A percentile compares a stretch with the other conserved stretches of the same genome.
Evolutionary conservation across 2,888 invertebrate genomes (phyloP).

Genomic region (Pachliopta kotzebuea): DNA sequence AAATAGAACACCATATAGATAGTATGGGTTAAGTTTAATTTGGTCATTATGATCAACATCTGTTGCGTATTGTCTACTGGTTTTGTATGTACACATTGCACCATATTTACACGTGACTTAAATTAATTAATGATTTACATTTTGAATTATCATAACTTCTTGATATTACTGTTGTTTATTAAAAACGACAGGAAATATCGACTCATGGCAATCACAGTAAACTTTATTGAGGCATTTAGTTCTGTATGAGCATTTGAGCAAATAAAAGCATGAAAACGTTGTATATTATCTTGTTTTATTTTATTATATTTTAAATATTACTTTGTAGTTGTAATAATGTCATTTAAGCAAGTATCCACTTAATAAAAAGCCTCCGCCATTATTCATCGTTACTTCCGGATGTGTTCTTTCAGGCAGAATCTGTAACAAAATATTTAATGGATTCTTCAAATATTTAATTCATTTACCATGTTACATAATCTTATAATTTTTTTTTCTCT

Average conservation of each 20-base stretch:
- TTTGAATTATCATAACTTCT: not conserved
- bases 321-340: slow-evolving; percentile 15
- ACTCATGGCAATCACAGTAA: slow-evolving; percentile 8
- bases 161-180: not conserved
- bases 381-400: slow-evolving; percentile 95
- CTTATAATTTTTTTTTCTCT: too few species aligned
- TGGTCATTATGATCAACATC: too few species aligned
- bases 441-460: not conserved
- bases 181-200: not conserved
- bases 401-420: slow-evolving; percentile 93
- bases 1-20: too few species aligned
- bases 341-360: slow-evolving; percentile 83
- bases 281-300: slow-evolving; percentile 39
- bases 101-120: too few species aligned
- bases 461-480: not conserved
- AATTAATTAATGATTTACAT: too few species aligned
- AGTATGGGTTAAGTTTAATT: too few species aligned
- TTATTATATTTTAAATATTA: slow-evolving; percentile 25
- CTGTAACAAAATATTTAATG: slow-evolving; percentile 48
- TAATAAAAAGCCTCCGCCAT: slow-evolving; percentile 93
- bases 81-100: too few species aligned
- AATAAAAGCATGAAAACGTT: slow-evolving; percentile 56
- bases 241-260: slow-evolving; percentile 64
- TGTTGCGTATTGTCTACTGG: too few species aligned
- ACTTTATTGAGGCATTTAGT: slow-evolving; percentile 64